Evolutionary conservation across 2,888 invertebrate genomes (phyloP).

Genomic region (Lasioglossum figueresi): DNA sequence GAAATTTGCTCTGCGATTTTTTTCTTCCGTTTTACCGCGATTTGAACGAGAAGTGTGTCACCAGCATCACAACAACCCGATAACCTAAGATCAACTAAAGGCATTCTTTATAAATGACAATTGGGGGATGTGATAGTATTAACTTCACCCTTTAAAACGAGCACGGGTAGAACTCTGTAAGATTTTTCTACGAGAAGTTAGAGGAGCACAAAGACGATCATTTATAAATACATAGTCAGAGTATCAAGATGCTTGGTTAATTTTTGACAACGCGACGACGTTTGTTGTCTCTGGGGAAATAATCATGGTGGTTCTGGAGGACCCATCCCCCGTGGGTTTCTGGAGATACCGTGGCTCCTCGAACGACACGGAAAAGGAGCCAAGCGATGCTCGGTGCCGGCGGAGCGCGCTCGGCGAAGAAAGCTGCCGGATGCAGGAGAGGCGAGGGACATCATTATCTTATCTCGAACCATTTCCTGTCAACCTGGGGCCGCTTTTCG

Average conservation of each 20-base stretch:
- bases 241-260: not conserved
- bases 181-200: no score
- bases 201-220: no score
- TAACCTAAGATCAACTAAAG: no score
- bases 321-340: not conserved
- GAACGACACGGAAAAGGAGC: slow-evolving; percentile 16
- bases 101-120: no score
- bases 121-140: no score
- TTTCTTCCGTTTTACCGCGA: no score
- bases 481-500: slow-evolving; percentile 79
- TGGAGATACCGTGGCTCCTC: slow-evolving; percentile 35
- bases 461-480: slow-evolving; percentile 82
- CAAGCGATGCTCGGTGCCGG: slow-evolving; percentile 46
- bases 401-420: slow-evolving; percentile 65
- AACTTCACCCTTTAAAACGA: no score
- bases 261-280: not conserved
- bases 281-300: not conserved
- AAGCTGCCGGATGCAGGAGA: slow-evolving; percentile 77
- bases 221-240: not conserved
- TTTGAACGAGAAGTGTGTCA: no score
- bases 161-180: no score
- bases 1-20: no score
- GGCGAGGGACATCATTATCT: slow-evolving; percentile 78
- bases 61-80: no score
- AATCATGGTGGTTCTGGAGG: not conserved